Base-by-base conservation (phyloP, 2,113 vertebrate species). In the Amphiprion percula region DNA sequence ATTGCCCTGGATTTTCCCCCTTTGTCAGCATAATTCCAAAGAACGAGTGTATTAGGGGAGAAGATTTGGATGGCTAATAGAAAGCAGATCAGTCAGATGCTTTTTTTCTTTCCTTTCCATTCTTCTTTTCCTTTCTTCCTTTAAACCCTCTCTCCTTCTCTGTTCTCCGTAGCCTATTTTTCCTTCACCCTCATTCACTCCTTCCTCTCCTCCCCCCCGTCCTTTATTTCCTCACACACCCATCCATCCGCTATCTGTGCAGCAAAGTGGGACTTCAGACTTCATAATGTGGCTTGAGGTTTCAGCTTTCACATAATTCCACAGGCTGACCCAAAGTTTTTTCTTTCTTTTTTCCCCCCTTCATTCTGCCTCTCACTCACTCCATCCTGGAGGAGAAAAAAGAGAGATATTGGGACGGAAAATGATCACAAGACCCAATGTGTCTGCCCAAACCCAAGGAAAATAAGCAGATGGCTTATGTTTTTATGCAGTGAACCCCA, bases 281-380 rank as follows among this genome's bases (percentile, higher is more conserved):
- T 86, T 84, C 82, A 77, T 82, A 86, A 89, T 93, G 91, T 92
- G 86, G 88, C 87, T 93, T 83, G 87, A 92, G 91, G 93, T 94
- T 92, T 95, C 92, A 93, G 88, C 90, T 96, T 96, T 94, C 93
- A 94, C 88, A 90, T 93, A 88, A 90, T 93, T 92, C 88, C 82
- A 86, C 79, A 90, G 68, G 63, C 86, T 87, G 83, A 89, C 76
- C 79, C 71, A 85, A 74, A 60, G 2, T 9, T 77, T 62, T 79
- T 87, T 37, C 33, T 60, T 24, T 11, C 1, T 47, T 23, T 16
- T 65, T 49, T 33, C 2, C 52, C 4, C 37, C 69, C 49, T 64
- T 24, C 47, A 62, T n/a, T 41, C 30, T 73, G 54, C 74, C 49
- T 84, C 77, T 76, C 66, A 63, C 68, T 84, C 62, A 50, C 72